Evolutionary conservation across 2,888 invertebrate species (phyloP), one percentile per base, ranked within the genome.

Genomic region (Merodon equestris): DNA sequence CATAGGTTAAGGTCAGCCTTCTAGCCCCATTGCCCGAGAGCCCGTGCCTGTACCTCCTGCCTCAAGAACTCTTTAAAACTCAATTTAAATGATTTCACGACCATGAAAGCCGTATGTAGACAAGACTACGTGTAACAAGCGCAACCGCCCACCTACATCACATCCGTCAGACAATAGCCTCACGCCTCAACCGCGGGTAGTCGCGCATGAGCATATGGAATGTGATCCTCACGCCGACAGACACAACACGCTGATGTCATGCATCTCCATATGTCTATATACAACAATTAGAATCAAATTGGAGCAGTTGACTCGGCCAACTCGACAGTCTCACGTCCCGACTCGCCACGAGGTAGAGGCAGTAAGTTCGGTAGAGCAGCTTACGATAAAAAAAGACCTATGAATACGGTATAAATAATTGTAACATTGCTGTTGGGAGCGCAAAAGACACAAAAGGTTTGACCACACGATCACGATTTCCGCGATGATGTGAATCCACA

Each of bases 401-500:
- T 79, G 79, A 70, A 70, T 79, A 79, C 79, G 68, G 79, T 64
- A 79, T 70, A 79, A 79, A 74, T 74, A 74, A 79, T 79, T 79
- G 79, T 74, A 70, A 60, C 79, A 79, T 74, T 74, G 74, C 68
- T 74, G 79, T 74, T 79, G 79, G 79, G 68, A 74, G 74, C 68
- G 74, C 64, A 79, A 74, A 79, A 74, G 70, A 74, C 74, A 79
- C 79, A 79, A 79, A 79, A 79, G 74, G 68, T 79, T 79, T 79
- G 79, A 79, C 79, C 79, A 79, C 79, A 79, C 79, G 79, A 79
- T 79, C 79, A 79, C 79, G 79, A 79, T 74, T 79, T 79, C 74
- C 70, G 74, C 79, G 79, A 79, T 79, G 79, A 79, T 79, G 74
- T 74, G 74, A 79, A 74, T 66, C 64, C 70, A 70, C 64, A 74